Percentiles rank a stretch among this genome's conserved stretches.
Evolutionary conservation across 2,113 vertebrate genomes (phyloP).

Genomic region (Oriolus oriolus): DNA sequence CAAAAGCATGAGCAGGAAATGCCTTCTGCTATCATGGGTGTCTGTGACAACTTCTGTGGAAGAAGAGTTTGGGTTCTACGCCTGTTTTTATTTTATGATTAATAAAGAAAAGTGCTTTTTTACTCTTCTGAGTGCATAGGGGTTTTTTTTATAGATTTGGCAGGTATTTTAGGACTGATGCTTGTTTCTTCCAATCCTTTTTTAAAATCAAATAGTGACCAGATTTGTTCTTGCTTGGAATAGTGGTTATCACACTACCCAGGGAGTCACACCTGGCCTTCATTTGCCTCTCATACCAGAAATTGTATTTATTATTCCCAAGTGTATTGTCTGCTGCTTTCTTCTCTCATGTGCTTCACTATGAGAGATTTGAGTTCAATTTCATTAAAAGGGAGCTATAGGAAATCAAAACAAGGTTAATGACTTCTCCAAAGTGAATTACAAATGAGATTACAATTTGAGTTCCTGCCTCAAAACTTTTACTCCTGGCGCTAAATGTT

Average conservation of each 20-base stretch:
- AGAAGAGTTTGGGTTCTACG: not conserved
- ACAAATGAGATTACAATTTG: not conserved
- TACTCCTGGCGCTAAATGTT: not conserved
- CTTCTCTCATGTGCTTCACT: not conserved
- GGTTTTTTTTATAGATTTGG: conserved; percentile 26
- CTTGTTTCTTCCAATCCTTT: conserved; percentile 19
- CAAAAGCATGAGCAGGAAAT: not conserved
- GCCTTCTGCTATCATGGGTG: not conserved
- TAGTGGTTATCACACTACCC: not conserved
- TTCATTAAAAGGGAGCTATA: not conserved
- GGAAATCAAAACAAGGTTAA: not conserved
- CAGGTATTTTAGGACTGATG: conserved; percentile 19
- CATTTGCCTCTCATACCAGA: conserved; percentile 24
- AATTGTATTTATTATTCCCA: not conserved
- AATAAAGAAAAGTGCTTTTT: not conserved
- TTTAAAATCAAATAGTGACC: conserved; percentile 37
- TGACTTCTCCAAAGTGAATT: not conserved
- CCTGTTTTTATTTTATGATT: conserved; percentile 10
- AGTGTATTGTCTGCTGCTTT: not conserved
- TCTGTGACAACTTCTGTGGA: not conserved
- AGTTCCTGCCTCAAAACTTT: not conserved
- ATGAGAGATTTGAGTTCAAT: not conserved
- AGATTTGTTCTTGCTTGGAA: conserved; percentile 35
- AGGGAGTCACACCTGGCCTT: conserved; percentile 30
- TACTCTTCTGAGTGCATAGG: not conserved